Percentiles rank a stretch among this genome's conserved stretches.
Evolutionary conservation across 2,797 vertebrate species (phyloP).

Genomic region (Dicrostonyx torquatus): DNA sequence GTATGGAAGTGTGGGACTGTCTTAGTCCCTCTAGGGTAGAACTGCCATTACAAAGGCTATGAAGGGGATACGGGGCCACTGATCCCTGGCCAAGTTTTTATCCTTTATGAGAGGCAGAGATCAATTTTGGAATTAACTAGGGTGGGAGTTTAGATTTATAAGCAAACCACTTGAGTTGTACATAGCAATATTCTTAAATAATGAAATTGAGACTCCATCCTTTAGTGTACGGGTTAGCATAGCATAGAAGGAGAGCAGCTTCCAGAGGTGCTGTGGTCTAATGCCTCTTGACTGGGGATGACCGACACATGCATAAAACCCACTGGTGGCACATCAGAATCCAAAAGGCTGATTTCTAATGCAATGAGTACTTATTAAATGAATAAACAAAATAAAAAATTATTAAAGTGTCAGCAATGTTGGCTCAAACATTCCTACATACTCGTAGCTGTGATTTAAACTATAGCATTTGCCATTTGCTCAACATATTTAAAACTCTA

Average conservation of each 20-base stretch:
- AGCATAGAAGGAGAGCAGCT: accelerated
- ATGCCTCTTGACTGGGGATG: accelerated
- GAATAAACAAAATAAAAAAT: background rate
- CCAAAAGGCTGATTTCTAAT: background rate
- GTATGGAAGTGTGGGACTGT: background rate
- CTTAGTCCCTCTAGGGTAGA: background rate
- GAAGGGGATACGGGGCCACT: background rate
- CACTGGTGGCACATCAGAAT: accelerated
- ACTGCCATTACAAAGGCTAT: background rate
- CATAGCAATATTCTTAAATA: background rate
- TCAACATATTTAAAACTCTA: background rate
- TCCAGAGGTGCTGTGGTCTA: accelerated
- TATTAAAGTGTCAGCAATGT: background rate
- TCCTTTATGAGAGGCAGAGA: background rate
- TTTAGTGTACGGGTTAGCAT: accelerated
- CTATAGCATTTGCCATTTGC: background rate
- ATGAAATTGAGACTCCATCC: background rate
- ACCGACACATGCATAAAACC: background rate
- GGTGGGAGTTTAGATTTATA: background rate
- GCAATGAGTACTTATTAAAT: background rate
- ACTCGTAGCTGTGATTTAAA: background rate
- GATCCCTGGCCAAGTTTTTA: conserved; percentile 5
- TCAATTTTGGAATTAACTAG: conserved; percentile 16
- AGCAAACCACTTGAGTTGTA: background rate
- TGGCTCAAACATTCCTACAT: background rate